Evolutionary conservation across 2,113 vertebrate species (phyloP).

Genomic region (Bufo gargarizans): DNA sequence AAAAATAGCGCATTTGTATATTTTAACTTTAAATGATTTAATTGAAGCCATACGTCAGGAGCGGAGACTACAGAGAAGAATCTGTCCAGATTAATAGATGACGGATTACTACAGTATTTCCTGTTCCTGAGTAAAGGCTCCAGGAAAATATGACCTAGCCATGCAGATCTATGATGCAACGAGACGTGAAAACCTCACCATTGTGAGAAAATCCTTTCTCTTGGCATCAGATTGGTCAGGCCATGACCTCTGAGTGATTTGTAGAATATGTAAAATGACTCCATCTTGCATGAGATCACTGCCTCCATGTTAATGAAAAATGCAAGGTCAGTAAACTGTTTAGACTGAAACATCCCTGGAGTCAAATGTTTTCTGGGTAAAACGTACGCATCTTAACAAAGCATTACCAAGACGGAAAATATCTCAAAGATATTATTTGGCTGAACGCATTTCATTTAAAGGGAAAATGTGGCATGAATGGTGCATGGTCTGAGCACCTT

Average conservation of each 20-base stretch:
- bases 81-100: neutral
- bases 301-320: conserved; percentile 26
- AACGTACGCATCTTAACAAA: neutral
- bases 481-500: neutral
- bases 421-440: neutral
- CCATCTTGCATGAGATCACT: conserved; percentile 14
- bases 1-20: conserved; percentile 1
- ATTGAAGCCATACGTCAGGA: conserved; percentile 12
- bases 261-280: conserved; percentile 25
- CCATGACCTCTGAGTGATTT: conserved; percentile 14
- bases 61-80: neutral
- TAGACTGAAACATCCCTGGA: conserved; percentile 23
- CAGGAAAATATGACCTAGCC: neutral
- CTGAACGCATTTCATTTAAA: neutral
- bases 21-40: conserved; percentile 18
- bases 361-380: neutral
- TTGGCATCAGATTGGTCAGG: neutral
- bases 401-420: neutral
- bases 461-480: neutral
- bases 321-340: conserved; percentile 20
- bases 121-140: conserved; percentile 2
- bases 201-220: neutral
- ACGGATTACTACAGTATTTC: neutral
- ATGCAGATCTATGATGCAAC: conserved; percentile 27
- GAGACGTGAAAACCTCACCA: neutral